Evolutionary conservation across 2,797 vertebrate genomes (phyloP).

Genomic region (Delichon dasypus): DNA sequence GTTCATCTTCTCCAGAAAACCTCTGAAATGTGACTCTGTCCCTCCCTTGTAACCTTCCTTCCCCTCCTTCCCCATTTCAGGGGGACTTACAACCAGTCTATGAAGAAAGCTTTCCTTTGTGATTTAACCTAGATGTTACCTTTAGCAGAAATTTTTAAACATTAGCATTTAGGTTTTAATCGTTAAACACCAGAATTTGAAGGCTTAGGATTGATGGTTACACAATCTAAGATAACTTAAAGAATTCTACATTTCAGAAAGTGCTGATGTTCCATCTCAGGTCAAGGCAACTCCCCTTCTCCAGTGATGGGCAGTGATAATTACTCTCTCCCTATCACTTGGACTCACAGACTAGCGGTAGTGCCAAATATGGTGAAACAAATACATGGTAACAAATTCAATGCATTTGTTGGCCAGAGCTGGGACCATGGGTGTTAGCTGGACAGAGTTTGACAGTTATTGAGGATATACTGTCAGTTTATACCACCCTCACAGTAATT

Average conservation of each 20-base stretch:
- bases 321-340: background rate
- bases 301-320: rapidly evolving
- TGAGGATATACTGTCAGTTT: background rate
- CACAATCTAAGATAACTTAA: background rate
- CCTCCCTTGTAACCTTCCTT: background rate
- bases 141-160: background rate
- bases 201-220: background rate
- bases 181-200: background rate
- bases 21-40: background rate
- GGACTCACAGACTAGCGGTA: rapidly evolving
- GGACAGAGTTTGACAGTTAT: background rate
- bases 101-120: background rate
- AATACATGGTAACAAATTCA: background rate
- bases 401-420: background rate
- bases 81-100: background rate
- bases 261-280: background rate
- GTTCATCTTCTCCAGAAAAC: background rate
- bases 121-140: background rate
- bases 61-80: background rate
- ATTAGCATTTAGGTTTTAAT: background rate
- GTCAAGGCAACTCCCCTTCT: background rate
- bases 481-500: background rate
- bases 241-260: background rate
- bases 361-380: background rate
- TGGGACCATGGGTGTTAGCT: no score